Conservation (phyloP, 2,888 invertebrate genomes). For the Uloborus plumipes region DNA sequence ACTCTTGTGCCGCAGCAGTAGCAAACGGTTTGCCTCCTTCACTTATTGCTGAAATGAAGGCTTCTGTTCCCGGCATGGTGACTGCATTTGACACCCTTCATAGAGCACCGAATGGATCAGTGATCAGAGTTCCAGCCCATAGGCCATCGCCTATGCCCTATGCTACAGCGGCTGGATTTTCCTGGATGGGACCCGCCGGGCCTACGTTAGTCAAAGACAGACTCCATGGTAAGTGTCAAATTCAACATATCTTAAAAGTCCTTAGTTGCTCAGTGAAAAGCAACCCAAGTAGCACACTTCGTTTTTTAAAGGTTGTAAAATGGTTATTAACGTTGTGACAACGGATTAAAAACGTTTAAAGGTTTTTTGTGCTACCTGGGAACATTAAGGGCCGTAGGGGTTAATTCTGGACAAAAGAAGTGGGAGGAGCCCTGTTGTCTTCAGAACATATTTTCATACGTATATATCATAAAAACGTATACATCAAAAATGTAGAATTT, state of each 20-base stretch:
- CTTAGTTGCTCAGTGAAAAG: slow-evolving; percentile 9
- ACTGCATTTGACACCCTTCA: slow-evolving; percentile 57
- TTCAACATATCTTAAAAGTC: too few species aligned
- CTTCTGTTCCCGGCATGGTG: slow-evolving; percentile 48
- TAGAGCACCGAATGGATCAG: slow-evolving; percentile 67
- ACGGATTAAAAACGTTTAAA: too few species aligned
- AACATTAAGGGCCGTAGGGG: too few species aligned
- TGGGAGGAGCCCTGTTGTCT: neutral
- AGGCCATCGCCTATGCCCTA: slow-evolving; percentile 75
- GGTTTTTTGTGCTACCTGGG: too few species aligned
- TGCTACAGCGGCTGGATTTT: slow-evolving; percentile 55
- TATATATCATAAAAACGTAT: too few species aligned
- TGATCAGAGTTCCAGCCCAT: slow-evolving; percentile 75
- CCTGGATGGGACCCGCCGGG: slow-evolving; percentile 65
- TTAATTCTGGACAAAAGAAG: too few species aligned
- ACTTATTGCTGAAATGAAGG: slow-evolving; percentile 55
- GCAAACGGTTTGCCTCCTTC: slow-evolving; percentile 48
- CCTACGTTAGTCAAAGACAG: slow-evolving; percentile 81
- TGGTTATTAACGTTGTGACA: too few species aligned
- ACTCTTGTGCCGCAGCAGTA: slow-evolving; percentile 46
- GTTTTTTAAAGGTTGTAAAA: too few species aligned
- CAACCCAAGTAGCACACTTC: too few species aligned
- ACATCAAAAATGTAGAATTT: too few species aligned
- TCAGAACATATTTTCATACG: too few species aligned
- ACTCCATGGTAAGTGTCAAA: slow-evolving; percentile 79